These are phyloP conservation scores for Campopleginae sp. DNA, from an alignment of 2,888 invertebrate genomes.

Conservation along the genomic window DNA sequence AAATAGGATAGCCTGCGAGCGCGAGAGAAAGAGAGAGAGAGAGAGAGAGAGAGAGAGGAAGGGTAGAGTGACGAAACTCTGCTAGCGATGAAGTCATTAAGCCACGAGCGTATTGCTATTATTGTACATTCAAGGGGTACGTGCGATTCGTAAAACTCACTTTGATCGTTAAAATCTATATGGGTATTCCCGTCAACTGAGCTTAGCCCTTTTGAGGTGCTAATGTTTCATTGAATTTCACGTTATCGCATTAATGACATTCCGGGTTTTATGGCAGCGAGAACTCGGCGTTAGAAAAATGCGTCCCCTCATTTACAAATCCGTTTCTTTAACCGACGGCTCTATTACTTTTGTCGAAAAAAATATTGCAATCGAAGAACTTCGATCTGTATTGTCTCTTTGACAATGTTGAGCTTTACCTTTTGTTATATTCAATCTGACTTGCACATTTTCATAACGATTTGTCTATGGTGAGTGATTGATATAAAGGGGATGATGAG, in stretches of 20 bases:
- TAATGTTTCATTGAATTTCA: not conserved
- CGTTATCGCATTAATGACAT: not conserved
- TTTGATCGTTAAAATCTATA: not conserved
- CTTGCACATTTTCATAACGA: conserved; percentile 40
- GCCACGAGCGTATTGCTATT: conserved; percentile 24
- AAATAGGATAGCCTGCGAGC: not conserved
- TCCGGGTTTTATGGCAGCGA: not conserved
- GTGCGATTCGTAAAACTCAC: not conserved
- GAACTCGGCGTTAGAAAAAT: not conserved
- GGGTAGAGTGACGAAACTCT: not conserved
- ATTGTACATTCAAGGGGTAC: conserved; percentile 13
- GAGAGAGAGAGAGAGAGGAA: conserved; percentile 10
- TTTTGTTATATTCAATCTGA: not conserved
- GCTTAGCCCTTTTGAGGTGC: not conserved
- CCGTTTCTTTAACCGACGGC: too few relatives aligned
- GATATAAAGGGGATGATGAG: conserved; percentile 44
- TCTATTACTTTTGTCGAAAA: not conserved
- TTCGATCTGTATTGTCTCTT: not conserved
- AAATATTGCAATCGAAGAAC: not conserved
- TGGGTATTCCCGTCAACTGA: not conserved
- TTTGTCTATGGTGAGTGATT: conserved; percentile 49
- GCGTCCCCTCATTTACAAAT: not conserved
- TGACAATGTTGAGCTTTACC: not conserved
- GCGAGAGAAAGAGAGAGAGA: conserved; percentile 3
- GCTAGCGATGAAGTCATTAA: conserved; percentile 47